These are phyloP conservation scores for Euglossa dilemma DNA, from an alignment of 1,140 invertebrate species.

Conservation along the genomic window DNA sequence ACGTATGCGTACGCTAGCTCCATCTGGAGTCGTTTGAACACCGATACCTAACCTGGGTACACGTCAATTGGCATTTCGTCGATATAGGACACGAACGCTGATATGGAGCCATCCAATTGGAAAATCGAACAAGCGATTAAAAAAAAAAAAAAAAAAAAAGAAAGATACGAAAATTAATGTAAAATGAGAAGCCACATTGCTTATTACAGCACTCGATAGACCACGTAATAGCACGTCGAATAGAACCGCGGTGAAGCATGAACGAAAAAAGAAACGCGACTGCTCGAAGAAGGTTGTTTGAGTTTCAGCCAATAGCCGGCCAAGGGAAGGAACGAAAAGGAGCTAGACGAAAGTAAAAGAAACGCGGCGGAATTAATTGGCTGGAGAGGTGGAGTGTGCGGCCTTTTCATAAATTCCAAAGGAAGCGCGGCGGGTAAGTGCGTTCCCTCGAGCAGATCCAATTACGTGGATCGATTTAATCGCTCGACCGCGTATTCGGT, in stretches of 20 bases:
- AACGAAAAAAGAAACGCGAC: neutral
- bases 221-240: neutral
- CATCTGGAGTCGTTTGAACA: neutral
- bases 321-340: neutral
- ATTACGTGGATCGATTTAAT: conserved; percentile 17
- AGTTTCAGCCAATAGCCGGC: neutral
- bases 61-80: conserved; percentile 2
- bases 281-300: neutral
- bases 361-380: conserved; percentile 4
- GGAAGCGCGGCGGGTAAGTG: neutral
- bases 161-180: neutral
- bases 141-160: neutral
- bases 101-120: neutral
- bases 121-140: neutral
- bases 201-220: neutral
- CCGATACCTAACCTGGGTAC: neutral
- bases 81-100: neutral
- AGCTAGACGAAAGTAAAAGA: neutral
- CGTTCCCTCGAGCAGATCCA: neutral
- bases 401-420: neutral
- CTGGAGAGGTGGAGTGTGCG: neutral
- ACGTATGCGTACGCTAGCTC: neutral
- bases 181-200: neutral
- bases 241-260: conserved; percentile 1
- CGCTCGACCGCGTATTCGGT: neutral